Base-by-base conservation (phyloP, 2,888 invertebrate species). In the Entomobrya proxima region DNA sequence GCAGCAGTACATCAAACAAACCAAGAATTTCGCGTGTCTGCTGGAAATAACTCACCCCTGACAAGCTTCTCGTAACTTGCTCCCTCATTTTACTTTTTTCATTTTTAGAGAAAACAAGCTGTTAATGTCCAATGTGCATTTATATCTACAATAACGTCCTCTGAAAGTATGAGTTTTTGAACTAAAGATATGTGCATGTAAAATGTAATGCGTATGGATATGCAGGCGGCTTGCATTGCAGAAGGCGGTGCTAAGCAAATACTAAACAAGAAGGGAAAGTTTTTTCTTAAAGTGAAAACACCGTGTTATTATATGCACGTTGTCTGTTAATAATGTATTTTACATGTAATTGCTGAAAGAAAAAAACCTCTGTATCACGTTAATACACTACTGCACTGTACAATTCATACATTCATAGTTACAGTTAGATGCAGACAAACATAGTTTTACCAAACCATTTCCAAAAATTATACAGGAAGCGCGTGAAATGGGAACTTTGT, bases 11-110 rank as follows among this genome's bases (percentile, higher is more conserved):
- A 67, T 67, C 67, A 40, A 67, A 67, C 67, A 67, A 67, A 67
- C 67, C 37, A 79, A 69, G 24, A 64, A 78, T 84, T 84, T 88
- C 72, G 88, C 88, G 86, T 88, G 88, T 72, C 75, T 72, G 74
- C 30, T 77, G 75, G 44, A 75, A 87, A 88, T 88, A 88, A 88
- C 87, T 88, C 88, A 88, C 61, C 86, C 82, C 69, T 87, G 86
- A 88, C 87, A 86, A 88, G 84, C 84, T 52, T 77, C 64, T 47
- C 85, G 64, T 67, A 75, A 69, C 72, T 64, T 67, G 47, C 61
- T 67, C 72, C 44, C 79, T 85, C 85, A 64, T 64, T 79, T 78
- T 85, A 58, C 72, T 50, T 69, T 40, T 30, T 69, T 83, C 32
- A 11, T 44, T 21, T 27, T 79, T 67, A 24, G 32, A 21, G 75